phyloP scores from a whole-genome alignment of 2,888 invertebrate genomes.

The Trilocha varians region DNA sequence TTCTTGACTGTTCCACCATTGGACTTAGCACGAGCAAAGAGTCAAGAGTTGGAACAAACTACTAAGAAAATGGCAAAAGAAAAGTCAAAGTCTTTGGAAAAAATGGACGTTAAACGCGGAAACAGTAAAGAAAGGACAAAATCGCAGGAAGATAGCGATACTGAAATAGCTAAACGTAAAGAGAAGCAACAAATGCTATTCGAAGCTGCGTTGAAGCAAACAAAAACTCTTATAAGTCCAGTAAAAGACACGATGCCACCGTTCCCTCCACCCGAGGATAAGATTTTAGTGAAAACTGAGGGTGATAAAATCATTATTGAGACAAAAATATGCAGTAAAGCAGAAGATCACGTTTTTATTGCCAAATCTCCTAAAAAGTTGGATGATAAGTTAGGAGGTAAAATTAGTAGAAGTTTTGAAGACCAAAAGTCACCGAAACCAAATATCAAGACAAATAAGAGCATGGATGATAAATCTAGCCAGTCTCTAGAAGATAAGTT shows the following conservation, averaged over 20 bases:
- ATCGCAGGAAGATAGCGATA: constrained; percentile 82
- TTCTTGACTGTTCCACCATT: constrained; percentile 68
- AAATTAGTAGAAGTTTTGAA: constrained; percentile 76
- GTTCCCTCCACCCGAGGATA: constrained; percentile 82
- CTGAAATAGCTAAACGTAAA: constrained; percentile 80
- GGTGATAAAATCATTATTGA: constrained; percentile 80
- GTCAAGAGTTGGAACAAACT: constrained; percentile 74
- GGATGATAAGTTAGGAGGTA: constrained; percentile 74
- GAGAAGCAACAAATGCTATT: constrained; percentile 83
- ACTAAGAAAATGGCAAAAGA: constrained; percentile 73
- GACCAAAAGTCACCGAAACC: constrained; percentile 71
- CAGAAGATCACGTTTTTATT: constrained; percentile 82
- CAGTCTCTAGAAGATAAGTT: constrained; percentile 76
- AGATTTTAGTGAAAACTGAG: constrained; percentile 80
- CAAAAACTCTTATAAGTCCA: constrained; percentile 81
- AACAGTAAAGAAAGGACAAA: constrained; percentile 78
- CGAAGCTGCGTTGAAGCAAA: constrained; percentile 83
- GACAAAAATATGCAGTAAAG: constrained; percentile 82
- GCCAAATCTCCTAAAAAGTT: constrained; percentile 82
- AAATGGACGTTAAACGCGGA: constrained; percentile 72
- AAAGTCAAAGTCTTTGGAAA: constrained; percentile 79
- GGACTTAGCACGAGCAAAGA: constrained; percentile 74
- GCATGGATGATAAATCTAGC: constrained; percentile 75
- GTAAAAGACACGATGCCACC: constrained; percentile 81
- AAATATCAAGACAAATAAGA: constrained; percentile 73